phyloP scores from a whole-genome alignment of 2,797 vertebrate species.

The Sebastes goodei region DNA sequence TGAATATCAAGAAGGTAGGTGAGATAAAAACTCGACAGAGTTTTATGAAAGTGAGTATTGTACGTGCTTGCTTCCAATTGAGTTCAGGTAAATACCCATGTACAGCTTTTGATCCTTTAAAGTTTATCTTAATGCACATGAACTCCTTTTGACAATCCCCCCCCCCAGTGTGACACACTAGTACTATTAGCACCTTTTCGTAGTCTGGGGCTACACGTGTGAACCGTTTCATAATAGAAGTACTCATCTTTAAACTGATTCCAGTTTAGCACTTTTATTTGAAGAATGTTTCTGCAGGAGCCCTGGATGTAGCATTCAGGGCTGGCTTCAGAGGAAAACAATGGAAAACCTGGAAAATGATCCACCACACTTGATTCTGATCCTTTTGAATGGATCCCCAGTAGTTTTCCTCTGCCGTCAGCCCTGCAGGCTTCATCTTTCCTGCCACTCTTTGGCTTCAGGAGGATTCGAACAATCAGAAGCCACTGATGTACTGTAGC shows the following conservation, averaged over 20 bases:
- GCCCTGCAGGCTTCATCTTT: slow-evolving; percentile 11
- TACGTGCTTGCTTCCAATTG: slow-evolving; percentile 4
- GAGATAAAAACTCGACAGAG: neutral
- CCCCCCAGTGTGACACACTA: slow-evolving; percentile 20
- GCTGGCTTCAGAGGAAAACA: neutral
- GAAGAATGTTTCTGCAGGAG: slow-evolving; percentile 12
- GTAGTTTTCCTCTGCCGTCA: slow-evolving; percentile 10
- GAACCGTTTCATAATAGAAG: slow-evolving; percentile 3
- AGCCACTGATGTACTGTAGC: slow-evolving; percentile 48
- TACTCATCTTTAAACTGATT: slow-evolving; percentile 26
- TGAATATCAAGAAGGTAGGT: slow-evolving; percentile 20
- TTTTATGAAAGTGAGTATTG: slow-evolving; percentile 19
- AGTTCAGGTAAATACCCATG: slow-evolving; percentile 35
- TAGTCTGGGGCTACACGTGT: slow-evolving; percentile 6
- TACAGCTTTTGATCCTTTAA: slow-evolving; percentile 6
- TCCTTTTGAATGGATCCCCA: neutral
- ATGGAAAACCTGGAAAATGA: neutral
- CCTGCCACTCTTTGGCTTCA: slow-evolving; percentile 16
- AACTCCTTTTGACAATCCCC: slow-evolving; percentile 48
- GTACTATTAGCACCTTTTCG: slow-evolving; percentile 39
- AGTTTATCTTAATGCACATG: slow-evolving; percentile 21
- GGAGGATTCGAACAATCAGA: slow-evolving; percentile 10
- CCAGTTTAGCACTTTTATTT: slow-evolving; percentile 22
- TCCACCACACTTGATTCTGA: neutral
- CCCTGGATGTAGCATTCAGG: neutral